Conservation (phyloP, 2,888 invertebrate genomes). For the Philereme transversata region DNA sequence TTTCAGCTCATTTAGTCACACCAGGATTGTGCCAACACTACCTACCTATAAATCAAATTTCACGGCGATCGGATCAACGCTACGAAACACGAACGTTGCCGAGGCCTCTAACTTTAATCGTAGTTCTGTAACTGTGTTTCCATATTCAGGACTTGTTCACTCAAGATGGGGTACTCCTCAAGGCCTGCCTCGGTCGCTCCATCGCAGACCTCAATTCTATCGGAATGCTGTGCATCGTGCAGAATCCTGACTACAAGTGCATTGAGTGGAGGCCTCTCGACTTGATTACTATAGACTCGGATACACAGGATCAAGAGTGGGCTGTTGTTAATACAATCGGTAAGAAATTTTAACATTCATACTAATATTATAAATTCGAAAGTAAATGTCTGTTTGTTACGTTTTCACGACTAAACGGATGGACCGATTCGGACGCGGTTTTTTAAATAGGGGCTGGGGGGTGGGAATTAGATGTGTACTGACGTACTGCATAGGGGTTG, state of each 20-base stretch:
- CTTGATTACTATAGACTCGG: conserved; percentile 89
- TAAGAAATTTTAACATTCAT: conserved; percentile 35
- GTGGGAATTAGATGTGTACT: too few relatives aligned
- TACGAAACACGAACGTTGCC: too few relatives aligned
- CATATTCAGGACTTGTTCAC: conserved; percentile 86
- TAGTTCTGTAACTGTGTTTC: too few relatives aligned
- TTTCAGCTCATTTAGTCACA: too few relatives aligned
- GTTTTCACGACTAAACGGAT: too few relatives aligned
- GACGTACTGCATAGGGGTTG: too few relatives aligned
- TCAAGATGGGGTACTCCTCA: conserved; percentile 91
- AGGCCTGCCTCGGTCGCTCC: conserved; percentile 85
- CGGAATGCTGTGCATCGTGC: conserved; percentile 88
- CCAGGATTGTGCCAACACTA: too few relatives aligned
- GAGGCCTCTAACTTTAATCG: too few relatives aligned
- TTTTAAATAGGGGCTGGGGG: not conserved
- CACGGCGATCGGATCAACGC: too few relatives aligned
- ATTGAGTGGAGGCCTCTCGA: conserved; percentile 94
- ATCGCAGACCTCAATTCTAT: conserved; percentile 86
- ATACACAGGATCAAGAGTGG: conserved; percentile 93
- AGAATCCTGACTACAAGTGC: conserved; percentile 84
- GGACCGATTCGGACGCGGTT: not conserved
- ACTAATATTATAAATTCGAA: too few relatives aligned
- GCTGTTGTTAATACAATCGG: conserved; percentile 90
- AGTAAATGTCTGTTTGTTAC: too few relatives aligned
- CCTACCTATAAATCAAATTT: too few relatives aligned